Evolutionary conservation across 1,140 invertebrate species (phyloP), one percentile per base, ranked within the genome.

Genomic region (Drosophila seguyi): DNA sequence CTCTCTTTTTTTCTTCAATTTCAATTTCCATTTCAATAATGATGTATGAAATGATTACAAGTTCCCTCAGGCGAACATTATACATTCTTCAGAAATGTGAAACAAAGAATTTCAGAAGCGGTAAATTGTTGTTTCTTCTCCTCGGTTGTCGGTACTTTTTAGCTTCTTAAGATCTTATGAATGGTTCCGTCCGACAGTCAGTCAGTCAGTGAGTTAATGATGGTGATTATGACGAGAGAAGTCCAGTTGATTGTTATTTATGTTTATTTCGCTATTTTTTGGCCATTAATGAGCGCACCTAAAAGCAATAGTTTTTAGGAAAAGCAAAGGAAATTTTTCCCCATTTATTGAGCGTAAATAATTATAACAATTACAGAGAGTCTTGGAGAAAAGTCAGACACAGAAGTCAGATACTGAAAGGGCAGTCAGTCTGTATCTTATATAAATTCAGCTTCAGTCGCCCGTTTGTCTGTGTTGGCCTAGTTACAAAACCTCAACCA

Each of bases 161-260:
- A 6, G 16, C 27, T 53, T 44, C 29, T 61, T 38, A 48, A 6
- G 27, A 52, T 50, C 41, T 55, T 50, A 45, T 66, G 45, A 69
- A 72, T 74, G 66, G 71, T 58, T 41, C 39, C 18, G 29, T 80
- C 75, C 80, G 39, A 78, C 78, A 80, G 84, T 88, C 73, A 79
- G 83, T 87, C 84, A 88, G 47, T 29, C 39, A 58, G 53, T 80
- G 61, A 87, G 83, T 84, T 87, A 87, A 87, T 87, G 84, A 88
- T 77, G 47, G 75, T 86, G 65, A 83, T 80, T 88, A 84, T 87
- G 73, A 74, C 60, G 84, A 83, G 60, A 57, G n/a, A n/a, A 48
- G 45, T 41, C 66, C 52, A 50, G 71, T 34, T 73, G 67, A 79
- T 77, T 74, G 75, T 88, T 88, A 83, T 82, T 72, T 53, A 75